phyloP scores from a whole-genome alignment of 2,113 vertebrate genomes.

The Psophia crepitans region DNA sequence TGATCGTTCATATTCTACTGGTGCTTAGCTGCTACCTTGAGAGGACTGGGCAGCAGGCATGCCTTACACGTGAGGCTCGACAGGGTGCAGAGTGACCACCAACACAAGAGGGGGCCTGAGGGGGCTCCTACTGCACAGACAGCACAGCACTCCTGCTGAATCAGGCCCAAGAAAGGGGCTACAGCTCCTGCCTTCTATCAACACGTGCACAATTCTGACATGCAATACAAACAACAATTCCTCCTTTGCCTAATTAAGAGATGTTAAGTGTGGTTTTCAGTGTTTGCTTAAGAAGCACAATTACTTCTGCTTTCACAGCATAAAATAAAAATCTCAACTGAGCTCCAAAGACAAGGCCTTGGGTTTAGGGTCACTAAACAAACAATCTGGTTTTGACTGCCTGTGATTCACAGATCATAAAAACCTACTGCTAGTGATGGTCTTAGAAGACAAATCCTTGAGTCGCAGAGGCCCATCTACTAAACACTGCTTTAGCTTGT shows the following conservation, averaged over 20 bases:
- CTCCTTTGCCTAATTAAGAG: not conserved
- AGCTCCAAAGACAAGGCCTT: not conserved
- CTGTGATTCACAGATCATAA: not conserved
- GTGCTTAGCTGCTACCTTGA: not conserved
- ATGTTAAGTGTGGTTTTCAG: not conserved
- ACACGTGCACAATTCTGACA: not conserved
- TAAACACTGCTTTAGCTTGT: not conserved
- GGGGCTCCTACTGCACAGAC: not conserved
- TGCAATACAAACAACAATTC: not conserved
- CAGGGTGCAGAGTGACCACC: not conserved
- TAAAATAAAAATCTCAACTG: not conserved
- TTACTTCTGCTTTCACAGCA: not conserved
- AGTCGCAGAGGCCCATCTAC: not conserved
- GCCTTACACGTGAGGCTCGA: fast-evolving
- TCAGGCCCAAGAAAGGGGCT: not conserved
- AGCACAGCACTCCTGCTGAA: not conserved
- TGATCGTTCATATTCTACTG: not conserved
- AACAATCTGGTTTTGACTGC: not conserved
- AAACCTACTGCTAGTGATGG: not conserved
- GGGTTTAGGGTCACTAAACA: not conserved
- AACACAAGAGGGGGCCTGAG: not conserved
- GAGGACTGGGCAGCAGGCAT: not conserved
- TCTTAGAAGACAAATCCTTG: not conserved
- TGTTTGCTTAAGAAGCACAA: not conserved
- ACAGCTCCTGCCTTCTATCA: not conserved